Conservation (phyloP, 2,113 vertebrate genomes). For the Stictonetta naevosa region DNA sequence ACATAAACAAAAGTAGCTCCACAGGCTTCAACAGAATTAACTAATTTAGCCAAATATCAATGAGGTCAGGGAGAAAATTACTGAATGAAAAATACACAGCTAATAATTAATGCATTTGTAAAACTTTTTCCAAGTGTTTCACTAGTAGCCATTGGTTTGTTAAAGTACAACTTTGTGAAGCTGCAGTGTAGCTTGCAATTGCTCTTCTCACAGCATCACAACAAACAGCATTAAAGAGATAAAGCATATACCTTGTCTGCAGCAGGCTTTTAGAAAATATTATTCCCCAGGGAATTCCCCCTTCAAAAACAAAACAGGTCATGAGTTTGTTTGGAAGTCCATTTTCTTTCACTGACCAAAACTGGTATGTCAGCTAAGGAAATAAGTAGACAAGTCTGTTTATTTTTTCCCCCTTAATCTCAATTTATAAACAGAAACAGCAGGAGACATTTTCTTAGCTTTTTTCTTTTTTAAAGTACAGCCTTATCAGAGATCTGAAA, state of each 20-base stretch:
- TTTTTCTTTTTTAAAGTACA: background rate
- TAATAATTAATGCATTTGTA: conserved; percentile 72
- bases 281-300: background rate
- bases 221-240: background rate
- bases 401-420: background rate
- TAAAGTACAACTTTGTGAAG: conserved; percentile 64
- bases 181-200: background rate
- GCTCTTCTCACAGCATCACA: background rate
- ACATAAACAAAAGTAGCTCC: background rate
- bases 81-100: conserved; percentile 45
- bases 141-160: conserved; percentile 51
- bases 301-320: background rate
- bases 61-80: conserved; percentile 26
- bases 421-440: conserved; percentile 35
- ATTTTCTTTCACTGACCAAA: background rate
- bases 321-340: background rate
- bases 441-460: background rate
- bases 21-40: background rate
- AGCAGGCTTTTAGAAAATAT: background rate
- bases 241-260: background rate
- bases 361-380: background rate
- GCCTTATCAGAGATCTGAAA: conserved; percentile 43
- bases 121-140: conserved; percentile 63
- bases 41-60: conserved; percentile 13
- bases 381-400: background rate